Evolutionary conservation across 2,888 invertebrate species (phyloP).

Genomic region (Hirtodrosophila duncani): DNA sequence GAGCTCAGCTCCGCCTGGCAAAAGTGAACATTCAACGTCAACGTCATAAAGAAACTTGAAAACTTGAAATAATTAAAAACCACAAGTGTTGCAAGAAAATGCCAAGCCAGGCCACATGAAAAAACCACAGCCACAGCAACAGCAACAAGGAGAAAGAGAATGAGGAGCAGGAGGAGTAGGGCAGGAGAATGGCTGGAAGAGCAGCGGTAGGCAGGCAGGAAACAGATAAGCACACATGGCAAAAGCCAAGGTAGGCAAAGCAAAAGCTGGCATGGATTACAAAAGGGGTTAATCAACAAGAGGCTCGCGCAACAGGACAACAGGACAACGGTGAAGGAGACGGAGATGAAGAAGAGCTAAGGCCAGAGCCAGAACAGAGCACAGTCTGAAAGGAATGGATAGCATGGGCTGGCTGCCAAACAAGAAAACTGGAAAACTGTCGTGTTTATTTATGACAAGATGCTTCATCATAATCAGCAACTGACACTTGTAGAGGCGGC

Average conservation of each 20-base stretch:
- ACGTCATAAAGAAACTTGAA: constrained; percentile 20
- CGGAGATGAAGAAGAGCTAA: background rate
- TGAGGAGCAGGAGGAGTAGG: constrained; percentile 47
- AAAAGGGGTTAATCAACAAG: constrained; percentile 68
- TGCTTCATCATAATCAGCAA: constrained; percentile 75
- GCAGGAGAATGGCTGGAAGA: too few relatives aligned
- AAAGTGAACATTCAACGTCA: too few relatives aligned
- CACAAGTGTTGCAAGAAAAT: constrained; percentile 51
- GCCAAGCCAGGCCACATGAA: constrained; percentile 40
- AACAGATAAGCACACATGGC: constrained; percentile 18
- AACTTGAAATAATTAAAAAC: constrained; percentile 66
- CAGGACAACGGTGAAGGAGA: constrained; percentile 10
- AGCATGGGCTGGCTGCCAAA: constrained; percentile 3
- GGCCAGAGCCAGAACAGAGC: background rate
- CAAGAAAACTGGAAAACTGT: constrained; percentile 42
- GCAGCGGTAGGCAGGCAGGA: constrained; percentile 14
- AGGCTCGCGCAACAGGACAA: constrained; percentile 41
- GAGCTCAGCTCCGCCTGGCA: too few relatives aligned
- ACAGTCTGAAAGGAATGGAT: too few relatives aligned
- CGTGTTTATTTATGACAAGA: constrained; percentile 75
- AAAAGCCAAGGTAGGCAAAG: constrained; percentile 26
- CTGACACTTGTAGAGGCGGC: constrained; percentile 60
- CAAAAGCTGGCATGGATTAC: constrained; percentile 48
- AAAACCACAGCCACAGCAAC: constrained; percentile 36
- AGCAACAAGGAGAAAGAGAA: constrained; percentile 19